Conservation (phyloP, 1,140 invertebrate genomes). For the Pseudomyrmex pallidus region DNA sequence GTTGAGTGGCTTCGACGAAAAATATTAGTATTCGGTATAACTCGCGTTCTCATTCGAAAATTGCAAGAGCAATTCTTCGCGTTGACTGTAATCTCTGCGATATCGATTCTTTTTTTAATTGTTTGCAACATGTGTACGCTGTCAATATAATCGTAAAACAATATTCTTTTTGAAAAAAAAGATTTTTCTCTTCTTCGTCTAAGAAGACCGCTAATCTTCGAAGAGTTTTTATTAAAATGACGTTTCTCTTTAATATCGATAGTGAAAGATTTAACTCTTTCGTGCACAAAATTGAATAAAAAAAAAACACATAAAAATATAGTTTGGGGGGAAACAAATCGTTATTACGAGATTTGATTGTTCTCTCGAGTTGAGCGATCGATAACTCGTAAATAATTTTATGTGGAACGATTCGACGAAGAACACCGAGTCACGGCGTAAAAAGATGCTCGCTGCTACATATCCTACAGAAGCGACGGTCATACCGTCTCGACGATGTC, state of each 20-base stretch:
- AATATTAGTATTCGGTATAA: conserved; percentile 41
- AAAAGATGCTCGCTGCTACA: conserved; percentile 31
- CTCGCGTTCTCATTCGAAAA: conserved; percentile 19
- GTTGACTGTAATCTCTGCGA: not conserved
- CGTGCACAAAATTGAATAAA: not conserved
- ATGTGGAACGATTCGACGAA: conserved; percentile 3
- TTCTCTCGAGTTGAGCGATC: not conserved
- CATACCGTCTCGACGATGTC: conserved; percentile 57
- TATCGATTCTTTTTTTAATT: too few species aligned
- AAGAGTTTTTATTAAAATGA: too few species aligned
- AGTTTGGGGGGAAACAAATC: not conserved
- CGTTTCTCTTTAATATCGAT: not conserved
- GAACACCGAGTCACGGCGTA: not conserved
- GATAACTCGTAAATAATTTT: conserved; percentile 47
- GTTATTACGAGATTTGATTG: conserved; percentile 3
- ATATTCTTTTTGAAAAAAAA: not conserved
- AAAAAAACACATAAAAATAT: not conserved
- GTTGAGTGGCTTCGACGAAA: conserved; percentile 46
- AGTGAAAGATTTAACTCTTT: not conserved
- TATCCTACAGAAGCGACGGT: conserved; percentile 41
- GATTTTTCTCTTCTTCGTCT: conserved; percentile 13
- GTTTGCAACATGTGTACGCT: too few species aligned
- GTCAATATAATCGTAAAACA: not conserved
- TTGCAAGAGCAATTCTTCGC: conserved; percentile 23
- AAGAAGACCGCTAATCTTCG: not conserved